These are phyloP conservation scores for Hydropsyche betteni DNA, from an alignment of 2,888 invertebrate species.

Conservation along the genomic window DNA sequence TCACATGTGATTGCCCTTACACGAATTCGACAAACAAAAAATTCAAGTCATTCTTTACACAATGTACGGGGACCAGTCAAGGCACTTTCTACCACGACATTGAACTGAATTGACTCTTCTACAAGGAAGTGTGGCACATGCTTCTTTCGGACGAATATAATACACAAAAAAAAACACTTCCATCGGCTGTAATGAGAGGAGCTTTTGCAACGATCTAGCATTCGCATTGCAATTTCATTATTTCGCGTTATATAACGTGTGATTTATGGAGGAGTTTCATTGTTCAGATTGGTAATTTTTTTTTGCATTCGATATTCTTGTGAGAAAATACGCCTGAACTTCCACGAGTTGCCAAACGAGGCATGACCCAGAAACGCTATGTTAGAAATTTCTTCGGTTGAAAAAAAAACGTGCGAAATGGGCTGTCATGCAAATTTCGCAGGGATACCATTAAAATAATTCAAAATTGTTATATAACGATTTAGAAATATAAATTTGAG, in stretches of 20 bases:
- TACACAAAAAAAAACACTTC: not conserved
- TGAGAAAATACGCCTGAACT: not conserved
- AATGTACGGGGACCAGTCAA: conserved; percentile 14
- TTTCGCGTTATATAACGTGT: no score
- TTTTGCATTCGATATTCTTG: no score
- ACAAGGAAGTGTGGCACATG: not conserved
- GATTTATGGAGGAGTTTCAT: no score
- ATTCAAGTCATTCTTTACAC: conserved; percentile 10
- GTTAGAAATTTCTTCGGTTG: not conserved
- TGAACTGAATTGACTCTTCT: conserved; percentile 15
- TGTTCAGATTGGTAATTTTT: no score
- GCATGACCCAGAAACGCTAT: conserved; percentile 7
- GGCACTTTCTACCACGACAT: conserved; percentile 21
- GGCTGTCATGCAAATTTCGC: not conserved
- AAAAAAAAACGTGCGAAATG: conserved; percentile 7
- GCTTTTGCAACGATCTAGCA: not conserved
- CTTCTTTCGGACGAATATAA: not conserved
- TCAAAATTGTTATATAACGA: no score
- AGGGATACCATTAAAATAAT: not conserved
- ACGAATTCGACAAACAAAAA: not conserved
- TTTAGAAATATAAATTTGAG: no score
- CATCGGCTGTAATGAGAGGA: not conserved
- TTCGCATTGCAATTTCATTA: no score
- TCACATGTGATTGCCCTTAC: no score
- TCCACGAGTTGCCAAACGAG: not conserved